Conservation (phyloP, 2,113 vertebrate genomes). For the Fulica atra region DNA sequence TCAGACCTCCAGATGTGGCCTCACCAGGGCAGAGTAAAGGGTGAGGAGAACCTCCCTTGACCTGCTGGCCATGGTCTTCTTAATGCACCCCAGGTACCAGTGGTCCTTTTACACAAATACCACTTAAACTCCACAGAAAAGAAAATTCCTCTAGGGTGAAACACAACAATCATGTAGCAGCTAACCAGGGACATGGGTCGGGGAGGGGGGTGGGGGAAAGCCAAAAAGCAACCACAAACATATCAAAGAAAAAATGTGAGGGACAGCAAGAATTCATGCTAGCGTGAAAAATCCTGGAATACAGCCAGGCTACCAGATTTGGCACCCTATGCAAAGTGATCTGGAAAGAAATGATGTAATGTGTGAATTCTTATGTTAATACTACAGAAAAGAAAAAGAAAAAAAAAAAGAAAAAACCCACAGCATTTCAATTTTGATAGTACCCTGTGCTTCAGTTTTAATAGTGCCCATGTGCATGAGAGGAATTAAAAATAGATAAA, state of each 20-base stretch:
- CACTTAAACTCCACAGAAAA: background rate
- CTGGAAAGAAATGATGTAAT: background rate
- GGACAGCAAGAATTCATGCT: background rate
- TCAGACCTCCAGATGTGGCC: no score
- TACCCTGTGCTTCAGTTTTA: background rate
- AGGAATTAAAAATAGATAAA: background rate
- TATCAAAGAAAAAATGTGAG: background rate
- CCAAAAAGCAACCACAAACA: fast-evolving
- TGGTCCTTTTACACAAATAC: background rate
- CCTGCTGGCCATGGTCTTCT: no score
- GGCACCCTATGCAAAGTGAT: background rate
- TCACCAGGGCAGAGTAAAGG: no score
- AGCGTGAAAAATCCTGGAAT: background rate
- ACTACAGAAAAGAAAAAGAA: background rate
- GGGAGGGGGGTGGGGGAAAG: no score
- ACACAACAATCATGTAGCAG: background rate
- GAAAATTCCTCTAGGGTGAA: background rate
- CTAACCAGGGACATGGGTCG: background rate
- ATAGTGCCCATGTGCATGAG: background rate
- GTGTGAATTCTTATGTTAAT: background rate
- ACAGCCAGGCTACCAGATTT: background rate
- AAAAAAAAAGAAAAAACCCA: no score
- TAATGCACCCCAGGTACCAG: no score
- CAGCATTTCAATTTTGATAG: background rate
- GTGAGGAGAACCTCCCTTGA: no score